These are phyloP conservation scores for Dinomys branickii DNA, from an alignment of 2,113 vertebrate species.

Conservation along the genomic window DNA sequence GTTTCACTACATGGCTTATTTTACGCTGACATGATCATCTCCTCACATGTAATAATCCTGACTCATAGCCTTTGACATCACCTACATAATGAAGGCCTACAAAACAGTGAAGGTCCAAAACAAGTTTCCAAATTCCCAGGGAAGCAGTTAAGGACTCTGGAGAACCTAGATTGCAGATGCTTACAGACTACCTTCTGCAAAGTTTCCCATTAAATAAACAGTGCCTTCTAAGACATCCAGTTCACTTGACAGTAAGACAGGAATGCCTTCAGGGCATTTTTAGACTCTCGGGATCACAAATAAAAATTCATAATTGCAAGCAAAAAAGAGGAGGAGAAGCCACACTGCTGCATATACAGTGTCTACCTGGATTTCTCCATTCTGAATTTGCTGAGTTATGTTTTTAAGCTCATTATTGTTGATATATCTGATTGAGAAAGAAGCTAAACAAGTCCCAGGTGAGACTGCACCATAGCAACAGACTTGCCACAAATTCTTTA, in stretches of 20 bases:
- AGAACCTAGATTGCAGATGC: background rate
- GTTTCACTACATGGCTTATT: background rate
- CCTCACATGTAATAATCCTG: background rate
- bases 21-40: background rate
- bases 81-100: background rate
- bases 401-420: conserved; percentile 77
- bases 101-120: background rate
- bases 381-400: conserved; percentile 67
- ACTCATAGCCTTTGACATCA: background rate
- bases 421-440: conserved; percentile 76
- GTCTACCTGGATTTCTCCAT: conserved; percentile 55
- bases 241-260: background rate
- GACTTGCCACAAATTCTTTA: conserved; percentile 68
- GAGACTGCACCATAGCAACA: conserved; percentile 79
- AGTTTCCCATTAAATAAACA: conserved; percentile 6
- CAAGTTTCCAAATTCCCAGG: background rate
- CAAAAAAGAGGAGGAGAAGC: background rate
- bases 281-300: conserved; percentile 39
- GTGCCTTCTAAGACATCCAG: background rate
- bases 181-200: background rate
- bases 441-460: conserved; percentile 76
- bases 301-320: background rate
- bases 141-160: background rate
- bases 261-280: background rate
- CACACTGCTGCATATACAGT: background rate